These are phyloP conservation scores for Pseudococcus jackbeardsleyi DNA, from an alignment of 2,888 invertebrate species.

Conservation along the genomic window DNA sequence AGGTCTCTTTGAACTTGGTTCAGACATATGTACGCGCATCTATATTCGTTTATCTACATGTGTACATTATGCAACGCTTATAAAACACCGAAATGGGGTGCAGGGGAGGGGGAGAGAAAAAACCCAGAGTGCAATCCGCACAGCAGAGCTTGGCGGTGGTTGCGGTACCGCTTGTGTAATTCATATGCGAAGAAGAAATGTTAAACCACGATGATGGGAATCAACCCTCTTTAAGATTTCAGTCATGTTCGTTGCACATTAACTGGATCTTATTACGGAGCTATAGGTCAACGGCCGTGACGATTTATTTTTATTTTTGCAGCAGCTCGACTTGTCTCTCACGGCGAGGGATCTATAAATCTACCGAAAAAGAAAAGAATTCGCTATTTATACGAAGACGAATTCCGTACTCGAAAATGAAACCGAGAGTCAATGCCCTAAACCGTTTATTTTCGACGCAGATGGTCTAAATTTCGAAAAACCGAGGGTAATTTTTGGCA, in stretches of 20 bases:
- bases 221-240: conserved; percentile 20
- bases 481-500: neutral
- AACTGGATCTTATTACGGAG: conserved; percentile 27
- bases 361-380: neutral
- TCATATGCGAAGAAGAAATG: conserved; percentile 4
- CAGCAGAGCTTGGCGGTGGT: neutral
- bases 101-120: neutral
- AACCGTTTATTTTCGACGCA: neutral
- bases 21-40: neutral
- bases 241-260: conserved; percentile 12
- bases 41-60: neutral
- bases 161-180: conserved; percentile 13
- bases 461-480: neutral
- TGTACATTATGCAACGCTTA: conserved; percentile 19
- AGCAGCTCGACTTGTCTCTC: neutral
- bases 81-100: neutral
- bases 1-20: conserved; percentile 25
- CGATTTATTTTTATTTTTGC: conserved; percentile 2
- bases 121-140: neutral
- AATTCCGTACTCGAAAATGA: neutral
- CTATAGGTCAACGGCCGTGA: neutral
- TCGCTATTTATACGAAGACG: neutral
- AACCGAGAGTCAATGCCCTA: neutral
- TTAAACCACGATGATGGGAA: neutral
- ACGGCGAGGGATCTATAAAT: neutral